A percentile compares a stretch with the other conserved stretches of the same genome.
These are phyloP conservation scores for Blennius ocellaris DNA, from an alignment of 2,113 vertebrate genomes.

Conservation along the genomic window DNA sequence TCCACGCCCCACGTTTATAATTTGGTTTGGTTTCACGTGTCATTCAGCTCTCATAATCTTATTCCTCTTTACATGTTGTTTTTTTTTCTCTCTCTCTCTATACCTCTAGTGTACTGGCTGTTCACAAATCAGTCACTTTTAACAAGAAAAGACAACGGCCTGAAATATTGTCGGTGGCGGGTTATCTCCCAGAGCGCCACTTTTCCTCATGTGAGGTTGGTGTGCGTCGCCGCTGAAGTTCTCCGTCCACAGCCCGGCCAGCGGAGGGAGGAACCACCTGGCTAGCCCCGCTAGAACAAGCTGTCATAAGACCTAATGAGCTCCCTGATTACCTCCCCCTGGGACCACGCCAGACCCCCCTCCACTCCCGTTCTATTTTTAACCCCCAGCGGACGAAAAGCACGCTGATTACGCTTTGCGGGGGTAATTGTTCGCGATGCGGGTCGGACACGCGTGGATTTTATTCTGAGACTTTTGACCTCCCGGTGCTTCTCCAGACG, in stretches of 20 bases:
- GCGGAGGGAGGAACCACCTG: constrained; percentile 68
- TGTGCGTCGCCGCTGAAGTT: constrained; percentile 36
- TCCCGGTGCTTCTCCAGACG: constrained; percentile 57
- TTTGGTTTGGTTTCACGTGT: constrained; percentile 8
- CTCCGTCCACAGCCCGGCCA: constrained; percentile 47
- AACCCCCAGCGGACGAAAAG: constrained; percentile 56
- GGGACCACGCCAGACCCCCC: constrained; percentile 53
- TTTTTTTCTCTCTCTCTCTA: constrained; percentile 18
- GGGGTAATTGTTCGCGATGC: constrained; percentile 46
- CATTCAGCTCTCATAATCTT: constrained; percentile 18
- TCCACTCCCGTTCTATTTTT: constrained; percentile 65
- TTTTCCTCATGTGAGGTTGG: constrained; percentile 22
- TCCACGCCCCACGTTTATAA: constrained; percentile 9
- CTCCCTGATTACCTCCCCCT: constrained; percentile 75
- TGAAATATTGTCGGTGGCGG: constrained; percentile 55
- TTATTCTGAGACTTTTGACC: constrained; percentile 51
- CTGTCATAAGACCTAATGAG: constrained; percentile 71
- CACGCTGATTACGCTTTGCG: constrained; percentile 64
- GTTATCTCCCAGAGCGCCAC: constrained; percentile 51
- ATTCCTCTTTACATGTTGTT: constrained; percentile 20
- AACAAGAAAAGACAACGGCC: constrained; percentile 12
- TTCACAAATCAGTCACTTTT: constrained; percentile 37
- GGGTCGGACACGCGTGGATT: constrained; percentile 41
- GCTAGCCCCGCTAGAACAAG: constrained; percentile 59
- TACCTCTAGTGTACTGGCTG: constrained; percentile 1